These are phyloP conservation scores for Leptinotarsa juncta DNA, from an alignment of 2,888 invertebrate species.

Conservation along the genomic window DNA sequence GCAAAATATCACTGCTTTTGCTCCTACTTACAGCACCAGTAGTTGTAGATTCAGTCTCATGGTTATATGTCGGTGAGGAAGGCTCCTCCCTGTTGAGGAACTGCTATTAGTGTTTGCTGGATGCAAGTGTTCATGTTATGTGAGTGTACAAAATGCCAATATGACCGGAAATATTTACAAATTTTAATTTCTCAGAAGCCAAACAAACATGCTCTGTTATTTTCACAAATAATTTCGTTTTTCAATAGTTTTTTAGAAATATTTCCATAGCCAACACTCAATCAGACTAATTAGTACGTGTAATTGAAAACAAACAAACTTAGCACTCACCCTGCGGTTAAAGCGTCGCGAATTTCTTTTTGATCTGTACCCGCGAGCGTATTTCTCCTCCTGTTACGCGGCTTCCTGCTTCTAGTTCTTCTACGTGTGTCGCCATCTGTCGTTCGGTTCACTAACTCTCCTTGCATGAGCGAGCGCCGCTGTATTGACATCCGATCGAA, in stretches of 20 bases:
- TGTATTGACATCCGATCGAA: conserved; percentile 91
- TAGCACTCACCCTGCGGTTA: conserved; percentile 77
- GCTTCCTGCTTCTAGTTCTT: conserved; percentile 79
- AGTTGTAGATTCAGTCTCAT: conserved; percentile 67
- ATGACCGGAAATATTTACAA: conserved; percentile 46
- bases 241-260: conserved; percentile 30
- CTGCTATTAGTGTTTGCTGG: conserved; percentile 45
- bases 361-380: conserved; percentile 92
- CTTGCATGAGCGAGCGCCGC: conserved; percentile 81
- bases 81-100: conserved; percentile 61
- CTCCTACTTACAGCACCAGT: conserved; percentile 73
- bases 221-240: conserved; percentile 32
- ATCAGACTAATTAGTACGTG: conserved; percentile 38
- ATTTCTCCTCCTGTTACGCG: conserved; percentile 87
- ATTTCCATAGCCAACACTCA: conserved; percentile 45
- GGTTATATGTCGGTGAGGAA: conserved; percentile 54
- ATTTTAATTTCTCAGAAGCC: conserved; percentile 39
- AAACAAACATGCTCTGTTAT: conserved; percentile 47
- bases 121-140: conserved; percentile 43
- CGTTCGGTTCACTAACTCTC: conserved; percentile 61
- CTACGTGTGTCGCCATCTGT: conserved; percentile 64
- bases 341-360: conserved; percentile 87
- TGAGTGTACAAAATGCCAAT: conserved; percentile 41
- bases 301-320: conserved; percentile 57
- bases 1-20: conserved; percentile 81